Conservation (phyloP, 2,797 vertebrate genomes). For the Semotilus atromaculatus region DNA sequence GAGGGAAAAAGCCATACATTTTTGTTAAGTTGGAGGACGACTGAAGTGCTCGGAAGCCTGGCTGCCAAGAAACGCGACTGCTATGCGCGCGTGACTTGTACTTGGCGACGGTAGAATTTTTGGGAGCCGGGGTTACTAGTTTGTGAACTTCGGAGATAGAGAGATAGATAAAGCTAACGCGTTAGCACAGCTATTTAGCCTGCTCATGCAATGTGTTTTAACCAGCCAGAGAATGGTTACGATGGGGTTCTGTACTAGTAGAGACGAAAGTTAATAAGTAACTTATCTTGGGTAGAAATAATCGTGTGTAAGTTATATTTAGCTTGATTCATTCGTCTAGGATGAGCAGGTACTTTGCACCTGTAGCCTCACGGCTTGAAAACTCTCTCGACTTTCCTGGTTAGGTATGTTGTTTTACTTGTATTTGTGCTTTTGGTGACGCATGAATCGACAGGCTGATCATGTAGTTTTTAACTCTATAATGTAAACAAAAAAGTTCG, state of each 20-base stretch:
- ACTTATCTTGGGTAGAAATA: neutral
- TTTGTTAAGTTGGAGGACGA: neutral
- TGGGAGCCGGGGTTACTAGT: constrained; percentile 31
- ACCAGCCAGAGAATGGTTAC: neutral
- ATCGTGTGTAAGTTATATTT: constrained; percentile 1
- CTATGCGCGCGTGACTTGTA: neutral
- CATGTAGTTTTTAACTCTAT: neutral
- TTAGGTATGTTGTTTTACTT: neutral
- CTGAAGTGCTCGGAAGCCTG: neutral
- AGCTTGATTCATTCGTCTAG: constrained; percentile 24
- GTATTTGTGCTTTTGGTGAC: neutral
- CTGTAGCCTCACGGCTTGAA: constrained; percentile 48
- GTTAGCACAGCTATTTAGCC: constrained; percentile 31
- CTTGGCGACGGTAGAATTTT: constrained; percentile 19
- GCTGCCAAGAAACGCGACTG: neutral
- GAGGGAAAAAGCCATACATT: neutral
- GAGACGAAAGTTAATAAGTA: neutral
- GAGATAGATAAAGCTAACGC: constrained; percentile 9
- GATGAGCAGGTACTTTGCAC: constrained; percentile 54
- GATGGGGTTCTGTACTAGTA: neutral
- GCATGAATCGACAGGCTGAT: neutral
- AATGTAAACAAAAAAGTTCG: neutral
- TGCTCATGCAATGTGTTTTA: neutral
- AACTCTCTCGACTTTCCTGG: neutral
- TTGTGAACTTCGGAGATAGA: constrained; percentile 32